A percentile compares a stretch with the other conserved stretches of the same genome.
Evolutionary conservation across 2,113 vertebrate species (phyloP).

Genomic region (Melanerpes aurifrons): DNA sequence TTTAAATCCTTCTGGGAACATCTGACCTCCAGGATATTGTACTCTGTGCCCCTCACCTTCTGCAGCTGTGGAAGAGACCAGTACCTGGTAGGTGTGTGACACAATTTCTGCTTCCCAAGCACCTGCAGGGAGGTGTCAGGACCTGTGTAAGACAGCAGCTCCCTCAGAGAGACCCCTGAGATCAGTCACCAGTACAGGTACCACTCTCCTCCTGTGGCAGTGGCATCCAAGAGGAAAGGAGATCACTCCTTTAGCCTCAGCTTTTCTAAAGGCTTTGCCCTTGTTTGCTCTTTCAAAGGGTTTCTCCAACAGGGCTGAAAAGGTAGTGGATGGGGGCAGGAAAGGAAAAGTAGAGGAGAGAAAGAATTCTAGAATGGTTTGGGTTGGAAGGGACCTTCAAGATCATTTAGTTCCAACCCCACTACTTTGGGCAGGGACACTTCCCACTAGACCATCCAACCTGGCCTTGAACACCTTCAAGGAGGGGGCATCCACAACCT

Average conservation of each 20-base stretch:
- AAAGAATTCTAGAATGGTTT: neutral
- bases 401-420: neutral
- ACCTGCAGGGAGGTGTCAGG: neutral
- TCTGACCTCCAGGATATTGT: neutral
- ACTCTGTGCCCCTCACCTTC: neutral
- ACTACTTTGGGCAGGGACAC: neutral
- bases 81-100: neutral
- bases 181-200: neutral
- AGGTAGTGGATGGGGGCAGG: accelerated
- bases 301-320: neutral
- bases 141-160: neutral
- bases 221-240: neutral
- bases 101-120: neutral
- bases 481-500: no score
- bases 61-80: neutral
- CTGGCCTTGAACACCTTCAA: neutral
- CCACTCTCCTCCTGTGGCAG: neutral
- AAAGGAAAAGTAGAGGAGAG: neutral
- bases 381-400: neutral
- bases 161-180: neutral
- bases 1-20: neutral
- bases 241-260: neutral
- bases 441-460: neutral
- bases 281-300: neutral
- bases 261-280: neutral